Conservation (phyloP, 2,113 vertebrate species). For the Suricata suricatta region DNA sequence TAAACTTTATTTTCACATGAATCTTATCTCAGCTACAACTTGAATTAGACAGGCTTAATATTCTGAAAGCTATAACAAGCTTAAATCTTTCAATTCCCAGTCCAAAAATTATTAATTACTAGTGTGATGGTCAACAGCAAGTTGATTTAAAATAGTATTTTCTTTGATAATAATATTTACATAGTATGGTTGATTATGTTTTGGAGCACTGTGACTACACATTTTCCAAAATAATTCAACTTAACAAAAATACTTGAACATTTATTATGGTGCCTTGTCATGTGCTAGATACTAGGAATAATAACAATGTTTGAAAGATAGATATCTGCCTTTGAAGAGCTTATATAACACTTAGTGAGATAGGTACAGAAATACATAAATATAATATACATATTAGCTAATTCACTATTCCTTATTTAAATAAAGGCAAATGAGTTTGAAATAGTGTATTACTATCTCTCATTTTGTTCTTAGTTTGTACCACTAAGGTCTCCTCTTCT, state of each 20-base stretch:
- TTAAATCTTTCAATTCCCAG: not conserved
- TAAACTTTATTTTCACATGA: not conserved
- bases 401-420: not conserved
- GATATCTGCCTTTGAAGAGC: not conserved
- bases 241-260: not conserved
- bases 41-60: not conserved
- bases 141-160: not conserved
- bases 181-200: not conserved
- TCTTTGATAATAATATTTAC: not conserved
- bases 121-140: not conserved
- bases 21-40: not conserved
- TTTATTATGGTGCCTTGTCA: not conserved
- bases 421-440: not conserved
- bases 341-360: not conserved
- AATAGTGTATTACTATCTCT: not conserved
- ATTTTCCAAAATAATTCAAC: slow-evolving; percentile 44
- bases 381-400: not conserved
- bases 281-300: not conserved
- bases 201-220: not conserved
- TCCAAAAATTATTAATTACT: not conserved
- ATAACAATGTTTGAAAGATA: not conserved
- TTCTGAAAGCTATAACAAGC: not conserved
- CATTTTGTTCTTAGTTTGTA: not conserved
- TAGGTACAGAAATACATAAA: not conserved
- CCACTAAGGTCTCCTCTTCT: not conserved